Base-by-base conservation (phyloP, 2,888 invertebrate species). In the Chymomyza caudatula region DNA sequence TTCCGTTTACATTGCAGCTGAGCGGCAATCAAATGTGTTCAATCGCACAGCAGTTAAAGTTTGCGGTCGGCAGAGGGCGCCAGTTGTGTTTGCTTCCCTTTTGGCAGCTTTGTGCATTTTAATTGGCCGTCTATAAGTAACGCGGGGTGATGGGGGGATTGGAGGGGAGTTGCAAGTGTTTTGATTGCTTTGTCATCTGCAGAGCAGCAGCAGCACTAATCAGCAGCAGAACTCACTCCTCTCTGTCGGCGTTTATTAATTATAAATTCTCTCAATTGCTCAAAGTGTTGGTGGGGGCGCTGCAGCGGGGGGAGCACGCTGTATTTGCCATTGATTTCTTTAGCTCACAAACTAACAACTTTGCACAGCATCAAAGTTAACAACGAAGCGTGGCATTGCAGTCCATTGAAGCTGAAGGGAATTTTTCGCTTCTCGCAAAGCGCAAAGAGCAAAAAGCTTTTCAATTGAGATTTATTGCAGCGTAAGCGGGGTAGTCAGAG, bases 381-480 rank as follows among this genome's bases (percentile, higher is more conserved):
- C 70, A 71, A 59, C 67, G 63, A 56, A 63, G 73, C 66, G 64
- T 69, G 69, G 66, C 74, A 65, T 76, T 77, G 77, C 79, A 77
- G 72, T 70, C 70, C 74, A 79, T 78, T 85, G 83, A 66, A 71
- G 85, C 80, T 80, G 75, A 78, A 83, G 87, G 76, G 76, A 85
- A 85, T 78, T 77, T 69, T 51, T 13, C 11, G 8, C 20, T 76
- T 69, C 71, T 74, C 65, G 76, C 66, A 59, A 53, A 65, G 62
- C 67, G 85, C 78, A 78, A 85, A 71, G 71, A 71, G 76, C 76
- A 76, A 72, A 76, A 74, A 76, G 71, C 76, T 73, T 85, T 87
- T 83, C 83, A 83, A 83, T 83, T 83, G 83, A 83, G 85, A 83
- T 83, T 83, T 83, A 83, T 83, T 87, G 87, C 83, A 78, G 83